phyloP scores from a whole-genome alignment of 2,888 invertebrate genomes.

The Scaptomyza polygonia region DNA sequence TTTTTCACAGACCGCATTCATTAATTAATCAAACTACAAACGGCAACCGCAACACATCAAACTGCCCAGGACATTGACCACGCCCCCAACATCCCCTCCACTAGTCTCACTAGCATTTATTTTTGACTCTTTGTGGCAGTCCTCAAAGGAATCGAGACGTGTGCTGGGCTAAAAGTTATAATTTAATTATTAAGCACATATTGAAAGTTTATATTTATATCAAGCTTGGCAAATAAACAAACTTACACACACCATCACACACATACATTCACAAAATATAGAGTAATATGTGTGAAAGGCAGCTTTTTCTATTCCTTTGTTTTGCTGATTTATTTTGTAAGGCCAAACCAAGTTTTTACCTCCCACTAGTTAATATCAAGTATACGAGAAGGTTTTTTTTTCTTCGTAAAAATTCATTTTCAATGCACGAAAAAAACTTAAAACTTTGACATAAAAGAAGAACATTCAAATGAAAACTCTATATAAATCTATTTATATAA shows the following conservation, averaged over 20 bases:
- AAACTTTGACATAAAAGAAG: background rate
- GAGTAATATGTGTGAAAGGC: too few species aligned
- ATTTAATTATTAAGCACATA: constrained; percentile 66
- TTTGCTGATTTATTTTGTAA: background rate
- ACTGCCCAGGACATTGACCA: constrained; percentile 41
- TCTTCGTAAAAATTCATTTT: background rate
- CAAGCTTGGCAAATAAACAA: constrained; percentile 35
- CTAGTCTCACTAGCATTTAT: background rate
- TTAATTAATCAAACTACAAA: constrained; percentile 60
- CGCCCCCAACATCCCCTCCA: background rate
- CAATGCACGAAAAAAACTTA: background rate
- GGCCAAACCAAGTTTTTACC: background rate
- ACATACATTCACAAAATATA: too few species aligned
- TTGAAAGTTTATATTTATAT: constrained; percentile 58
- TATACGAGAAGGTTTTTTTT: background rate
- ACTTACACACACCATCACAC: too few species aligned
- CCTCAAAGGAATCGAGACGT: constrained; percentile 36
- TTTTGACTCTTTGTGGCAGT: background rate
- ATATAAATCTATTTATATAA: too few species aligned
- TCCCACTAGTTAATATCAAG: background rate
- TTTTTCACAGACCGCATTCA: constrained; percentile 30
- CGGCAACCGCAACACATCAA: constrained; percentile 61
- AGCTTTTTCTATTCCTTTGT: constrained; percentile 22
- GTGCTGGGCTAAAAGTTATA: constrained; percentile 52
- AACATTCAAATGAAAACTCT: background rate